Base-by-base conservation (phyloP, 1,140 invertebrate genomes). In the Drosophila subpulchrella region DNA sequence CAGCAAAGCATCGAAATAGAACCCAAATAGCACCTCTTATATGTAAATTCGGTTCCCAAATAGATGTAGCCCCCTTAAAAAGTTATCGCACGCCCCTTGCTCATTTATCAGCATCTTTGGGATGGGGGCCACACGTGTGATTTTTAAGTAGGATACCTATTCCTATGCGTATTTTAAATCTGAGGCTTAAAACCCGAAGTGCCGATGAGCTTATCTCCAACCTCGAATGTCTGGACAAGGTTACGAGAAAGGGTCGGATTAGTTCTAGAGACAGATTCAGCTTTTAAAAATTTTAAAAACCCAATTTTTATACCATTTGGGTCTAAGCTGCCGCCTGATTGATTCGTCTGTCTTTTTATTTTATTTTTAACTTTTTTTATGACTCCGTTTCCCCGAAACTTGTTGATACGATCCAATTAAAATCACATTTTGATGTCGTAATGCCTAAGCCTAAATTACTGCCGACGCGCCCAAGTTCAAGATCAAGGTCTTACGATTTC, bases 381-480 rank as follows among this genome's bases (percentile, higher is more conserved):
- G 47, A 75, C 59, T 68, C 56, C 15, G 41, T 11, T 75, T 81
- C 58, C 46, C 46, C 61, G 65, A 47, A 83, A 84, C 66, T 80
- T 76, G 65, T 54, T 59, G 60, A 60, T 47, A 82, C 54, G 62
- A 78, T 79, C 70, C 74, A 79, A 88, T 86, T 86, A 86, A 88
- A 82, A 66, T 62, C 62, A 72, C 61, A 88, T 88, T 86, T 81
- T 46, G 63, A 78, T 81, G 82, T 55, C 60, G 75, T 82, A 86
- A 81, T 66, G 70, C 6, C 30, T 12, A 2, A 66, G 54, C 36
- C 7, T 13, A 20, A 54, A 44, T 46, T 38, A 34, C 48, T 24
- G 8, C 58, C 36, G 72, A 39, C 56, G 47, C 72, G 48, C 60
- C 57, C 70, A 78, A 84, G 84, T 89, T 89, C 84, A 89, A 89